Evolutionary conservation across 2,888 invertebrate genomes (phyloP), one percentile per base, ranked within the genome.

Genomic region (Ecliptopera silaceata): DNA sequence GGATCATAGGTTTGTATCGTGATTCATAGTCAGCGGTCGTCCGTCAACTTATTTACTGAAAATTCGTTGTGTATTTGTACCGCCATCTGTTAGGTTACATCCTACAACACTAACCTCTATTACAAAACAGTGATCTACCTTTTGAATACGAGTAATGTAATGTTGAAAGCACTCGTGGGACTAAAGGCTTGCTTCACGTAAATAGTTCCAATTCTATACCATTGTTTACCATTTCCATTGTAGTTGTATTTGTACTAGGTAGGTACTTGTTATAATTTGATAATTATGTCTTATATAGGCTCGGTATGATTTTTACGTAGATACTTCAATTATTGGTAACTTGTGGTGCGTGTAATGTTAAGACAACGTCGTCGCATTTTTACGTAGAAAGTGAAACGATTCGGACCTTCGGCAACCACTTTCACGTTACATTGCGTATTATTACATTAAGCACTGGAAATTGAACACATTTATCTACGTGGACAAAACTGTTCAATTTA

Each of bases 91-190:
- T 20, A 20, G 20, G 20, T 20, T 20, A 20, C 20, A 6, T 22
- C 22, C 15, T 15, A 1, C 8, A 15, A 6, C 15, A 36, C 34
- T 6, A 32, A n/a, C 18, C 18, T 34, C 15, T 41, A 26, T 53
- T 53, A 53, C 48, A 48, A 48, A 48, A 52, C 47, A 44, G 48
- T 44, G 48, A 34, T 44, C 48, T 52, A 56, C 44, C 43, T 44
- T 17, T 31, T 5, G 31, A 20, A n/a, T 39, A 31, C 17, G 12
- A 65, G 70, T 32, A 32, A 32, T n/a, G 12, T 34, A 34, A 34
- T 84, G 82, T 82, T 65, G 86, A 80, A 87, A 87, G 79, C 66
- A 72, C 75, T 75, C 86, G 86, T 86, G 86, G 80, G 87, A 88
- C 72, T 70, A 70, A 66, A 62, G 67, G 69, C 70, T 82, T 78